Percentiles rank a stretch among this genome's conserved stretches.
Evolutionary conservation across 2,888 invertebrate genomes (phyloP).

Genomic region (Aplocera efformata): DNA sequence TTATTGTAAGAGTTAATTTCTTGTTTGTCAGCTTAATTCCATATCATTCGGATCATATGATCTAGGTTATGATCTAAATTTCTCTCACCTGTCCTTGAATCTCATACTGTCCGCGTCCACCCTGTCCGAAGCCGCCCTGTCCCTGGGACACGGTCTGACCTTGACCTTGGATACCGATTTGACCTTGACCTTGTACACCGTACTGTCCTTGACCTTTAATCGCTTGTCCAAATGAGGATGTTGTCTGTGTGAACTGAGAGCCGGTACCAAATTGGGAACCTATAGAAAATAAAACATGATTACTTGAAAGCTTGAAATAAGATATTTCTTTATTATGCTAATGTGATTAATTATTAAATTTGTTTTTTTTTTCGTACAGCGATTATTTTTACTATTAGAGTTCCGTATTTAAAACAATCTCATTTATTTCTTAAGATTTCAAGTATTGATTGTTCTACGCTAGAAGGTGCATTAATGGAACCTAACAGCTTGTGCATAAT

Average conservation of each 20-base stretch:
- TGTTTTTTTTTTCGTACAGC: too few relatives aligned
- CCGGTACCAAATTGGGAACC: slow-evolving; percentile 33
- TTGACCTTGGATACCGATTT: slow-evolving; percentile 13
- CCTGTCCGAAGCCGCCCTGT: slow-evolving; percentile 34
- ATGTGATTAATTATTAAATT: too few relatives aligned
- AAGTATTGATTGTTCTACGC: too few relatives aligned
- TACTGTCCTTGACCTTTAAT: slow-evolving; percentile 26
- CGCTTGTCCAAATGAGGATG: slow-evolving; percentile 25
- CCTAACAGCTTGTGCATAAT: too few relatives aligned
- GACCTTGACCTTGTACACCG: slow-evolving; percentile 24
- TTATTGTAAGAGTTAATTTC: too few relatives aligned
- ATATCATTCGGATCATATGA: too few relatives aligned
- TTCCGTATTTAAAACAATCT: too few relatives aligned
- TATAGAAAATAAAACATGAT: slow-evolving; percentile 16
- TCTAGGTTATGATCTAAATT: neutral
- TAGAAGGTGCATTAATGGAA: too few relatives aligned
- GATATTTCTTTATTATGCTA: too few relatives aligned
- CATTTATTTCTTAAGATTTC: too few relatives aligned
- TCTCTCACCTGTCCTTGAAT: slow-evolving; percentile 40
- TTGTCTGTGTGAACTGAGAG: slow-evolving; percentile 27
- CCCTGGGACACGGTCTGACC: slow-evolving; percentile 32
- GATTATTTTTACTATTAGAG: too few relatives aligned
- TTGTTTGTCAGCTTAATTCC: too few relatives aligned
- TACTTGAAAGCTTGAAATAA: neutral
- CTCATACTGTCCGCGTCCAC: slow-evolving; percentile 38